Base-by-base conservation (phyloP, 2,113 vertebrate species). In the Donacobius atricapilla region DNA sequence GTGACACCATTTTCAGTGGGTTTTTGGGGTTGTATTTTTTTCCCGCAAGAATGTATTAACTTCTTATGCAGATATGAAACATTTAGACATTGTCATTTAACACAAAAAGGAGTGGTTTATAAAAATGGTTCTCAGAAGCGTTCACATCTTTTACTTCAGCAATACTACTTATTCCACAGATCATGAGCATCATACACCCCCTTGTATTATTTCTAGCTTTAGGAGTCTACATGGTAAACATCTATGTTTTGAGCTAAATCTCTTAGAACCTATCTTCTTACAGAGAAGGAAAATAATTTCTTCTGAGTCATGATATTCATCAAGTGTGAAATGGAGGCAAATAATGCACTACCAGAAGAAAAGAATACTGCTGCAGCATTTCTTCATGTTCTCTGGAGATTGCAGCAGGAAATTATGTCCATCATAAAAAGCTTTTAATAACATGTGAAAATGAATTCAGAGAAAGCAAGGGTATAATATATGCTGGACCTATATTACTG, bases 1-100 rank as follows among this genome's bases (percentile, higher is more conserved):
- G 7, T 35, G 14, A 50, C 11, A 35, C 3, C 0, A 63, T 33
- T 57, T 72, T 57, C 9, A 44, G 22, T 54, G 18, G 0, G 0
- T 2, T n/a, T 81, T 69, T 44, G 25, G 25, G 14, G 7, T 58
- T 66, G 37, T 25, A 9, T 1, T 1, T 9, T 14, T 11, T 15
- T 2, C 2, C 1, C 15, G 15, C 15, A 2, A 28, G 8, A 48
- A 56, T 18, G 4, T n/a, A 31, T 18, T 75, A 57, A 42, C 5
- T 69, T 57, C 17, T 83, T 75, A 71, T n/a, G 20, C 11, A 66
- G 18, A 39, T 72, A 45, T 54, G 15, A 58, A 83, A 68, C 3
- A 3, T 76, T 76, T 54, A 57, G 6, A 30, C 39, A 22, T 11
- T 61, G 24, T 30, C 11, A 58, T 66, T 68, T 80, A 76, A 37